Conservation (phyloP, 2,797 vertebrate genomes). For the Gobionotothen gibberifrons region DNA sequence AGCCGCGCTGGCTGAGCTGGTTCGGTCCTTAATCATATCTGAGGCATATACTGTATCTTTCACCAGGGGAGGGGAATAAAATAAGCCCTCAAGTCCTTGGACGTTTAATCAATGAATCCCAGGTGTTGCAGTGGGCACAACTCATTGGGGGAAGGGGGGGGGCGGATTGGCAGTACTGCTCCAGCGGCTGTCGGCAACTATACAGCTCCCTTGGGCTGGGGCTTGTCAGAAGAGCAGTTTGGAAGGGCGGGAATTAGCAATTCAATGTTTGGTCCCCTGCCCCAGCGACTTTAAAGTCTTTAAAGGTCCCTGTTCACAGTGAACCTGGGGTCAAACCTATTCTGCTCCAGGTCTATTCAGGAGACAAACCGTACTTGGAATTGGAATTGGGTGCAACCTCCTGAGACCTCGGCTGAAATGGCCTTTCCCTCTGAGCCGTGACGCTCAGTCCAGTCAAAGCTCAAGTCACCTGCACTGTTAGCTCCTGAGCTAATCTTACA, state of each 20-base stretch:
- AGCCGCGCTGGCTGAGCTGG: not conserved
- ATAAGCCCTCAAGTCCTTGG: conserved; percentile 43
- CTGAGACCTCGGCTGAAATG: conserved; percentile 19
- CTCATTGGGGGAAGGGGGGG: not conserved
- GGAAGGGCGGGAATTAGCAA: conserved; percentile 8
- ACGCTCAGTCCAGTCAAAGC: not conserved
- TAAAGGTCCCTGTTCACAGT: conserved; percentile 30
- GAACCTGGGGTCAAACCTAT: conserved; percentile 51
- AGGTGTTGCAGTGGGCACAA: conserved; percentile 30
- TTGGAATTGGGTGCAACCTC: conserved; percentile 26
- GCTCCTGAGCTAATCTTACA: conserved; percentile 55
- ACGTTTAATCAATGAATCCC: conserved; percentile 48
- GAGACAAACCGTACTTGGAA: conserved; percentile 8
- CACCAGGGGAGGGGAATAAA: conserved; percentile 35
- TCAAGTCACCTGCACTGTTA: conserved; percentile 7
- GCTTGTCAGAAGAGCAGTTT: conserved; percentile 12
- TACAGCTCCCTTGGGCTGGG: conserved; percentile 9
- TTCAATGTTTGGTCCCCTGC: conserved; percentile 6
- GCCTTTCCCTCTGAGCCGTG: not conserved
- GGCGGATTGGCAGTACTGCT: conserved; percentile 1
- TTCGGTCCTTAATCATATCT: conserved; percentile 46
- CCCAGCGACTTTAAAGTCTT: conserved; percentile 5
- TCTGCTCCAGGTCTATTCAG: conserved; percentile 14
- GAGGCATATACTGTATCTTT: conserved; percentile 32
- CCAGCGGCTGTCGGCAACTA: conserved; percentile 11